A percentile compares a stretch with the other conserved stretches of the same genome.
These are phyloP conservation scores for Morpho achilles DNA, from an alignment of 2,888 invertebrate species.

Conservation along the genomic window DNA sequence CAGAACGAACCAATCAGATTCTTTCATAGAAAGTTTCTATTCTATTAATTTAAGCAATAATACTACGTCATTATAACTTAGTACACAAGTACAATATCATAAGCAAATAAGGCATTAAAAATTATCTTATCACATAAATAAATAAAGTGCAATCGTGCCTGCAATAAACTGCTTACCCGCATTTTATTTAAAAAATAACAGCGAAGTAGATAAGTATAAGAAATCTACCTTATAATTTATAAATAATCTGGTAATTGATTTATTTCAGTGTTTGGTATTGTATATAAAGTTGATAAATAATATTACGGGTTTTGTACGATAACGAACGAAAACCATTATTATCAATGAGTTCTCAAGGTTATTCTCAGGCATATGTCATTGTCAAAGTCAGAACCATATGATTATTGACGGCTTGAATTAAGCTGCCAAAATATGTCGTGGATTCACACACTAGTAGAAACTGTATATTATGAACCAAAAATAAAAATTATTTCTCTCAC, in stretches of 20 bases:
- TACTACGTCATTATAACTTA: not conserved
- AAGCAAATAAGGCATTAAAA: not conserved
- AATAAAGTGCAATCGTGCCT: constrained; percentile 1
- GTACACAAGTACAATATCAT: not conserved
- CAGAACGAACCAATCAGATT: no score
- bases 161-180: constrained; percentile 34
- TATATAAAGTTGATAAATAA: no score
- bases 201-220: constrained; percentile 4
- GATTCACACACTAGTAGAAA: no score
- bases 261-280: not conserved
- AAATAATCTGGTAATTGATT: not conserved
- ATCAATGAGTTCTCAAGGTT: no score
- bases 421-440: no score
- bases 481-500: no score
- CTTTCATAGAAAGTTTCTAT: no score
- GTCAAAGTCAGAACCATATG: constrained; percentile 5
- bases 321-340: no score
- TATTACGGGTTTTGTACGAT: no score
- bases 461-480: no score
- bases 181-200: constrained; percentile 28
- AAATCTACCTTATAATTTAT: constrained; percentile 10
- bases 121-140: constrained; percentile 2
- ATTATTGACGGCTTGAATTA: not conserved
- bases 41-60: no score
- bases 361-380: not conserved